Evolutionary conservation across 2,113 vertebrate species (phyloP).

Genomic region (Myocastor coypus): DNA sequence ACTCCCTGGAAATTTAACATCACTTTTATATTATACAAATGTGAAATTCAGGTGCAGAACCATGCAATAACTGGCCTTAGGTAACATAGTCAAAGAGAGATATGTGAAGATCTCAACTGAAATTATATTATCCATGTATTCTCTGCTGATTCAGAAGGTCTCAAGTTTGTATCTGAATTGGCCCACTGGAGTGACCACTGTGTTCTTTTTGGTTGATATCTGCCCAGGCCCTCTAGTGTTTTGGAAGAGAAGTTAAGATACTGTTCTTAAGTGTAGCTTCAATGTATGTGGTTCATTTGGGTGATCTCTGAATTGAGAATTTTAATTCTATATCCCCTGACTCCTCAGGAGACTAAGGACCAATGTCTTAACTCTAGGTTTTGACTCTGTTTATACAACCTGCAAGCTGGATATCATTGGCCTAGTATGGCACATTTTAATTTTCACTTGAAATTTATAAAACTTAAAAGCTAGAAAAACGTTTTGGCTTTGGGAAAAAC

Average conservation of each 20-base stretch:
- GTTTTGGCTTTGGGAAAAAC: background rate
- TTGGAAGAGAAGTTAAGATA: background rate
- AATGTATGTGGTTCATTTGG: background rate
- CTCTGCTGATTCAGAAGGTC: constrained; percentile 12
- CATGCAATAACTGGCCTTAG: background rate
- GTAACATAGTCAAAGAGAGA: background rate
- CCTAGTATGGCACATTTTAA: background rate
- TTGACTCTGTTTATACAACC: background rate
- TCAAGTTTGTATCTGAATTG: background rate
- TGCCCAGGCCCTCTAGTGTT: background rate
- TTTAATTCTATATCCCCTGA: background rate
- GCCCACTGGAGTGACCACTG: background rate
- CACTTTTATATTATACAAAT: background rate
- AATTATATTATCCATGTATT: background rate
- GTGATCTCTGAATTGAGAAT: background rate
- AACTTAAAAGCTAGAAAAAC: constrained; percentile 7
- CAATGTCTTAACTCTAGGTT: background rate
- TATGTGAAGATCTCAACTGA: background rate
- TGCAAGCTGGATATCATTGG: background rate
- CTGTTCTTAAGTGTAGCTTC: background rate
- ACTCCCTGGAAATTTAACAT: background rate
- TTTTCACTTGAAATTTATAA: constrained; percentile 29
- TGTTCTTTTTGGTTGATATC: background rate
- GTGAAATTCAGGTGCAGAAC: background rate
- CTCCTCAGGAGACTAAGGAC: background rate